phyloP scores from a whole-genome alignment of 2,888 invertebrate genomes.

The Acleris sparsana region DNA sequence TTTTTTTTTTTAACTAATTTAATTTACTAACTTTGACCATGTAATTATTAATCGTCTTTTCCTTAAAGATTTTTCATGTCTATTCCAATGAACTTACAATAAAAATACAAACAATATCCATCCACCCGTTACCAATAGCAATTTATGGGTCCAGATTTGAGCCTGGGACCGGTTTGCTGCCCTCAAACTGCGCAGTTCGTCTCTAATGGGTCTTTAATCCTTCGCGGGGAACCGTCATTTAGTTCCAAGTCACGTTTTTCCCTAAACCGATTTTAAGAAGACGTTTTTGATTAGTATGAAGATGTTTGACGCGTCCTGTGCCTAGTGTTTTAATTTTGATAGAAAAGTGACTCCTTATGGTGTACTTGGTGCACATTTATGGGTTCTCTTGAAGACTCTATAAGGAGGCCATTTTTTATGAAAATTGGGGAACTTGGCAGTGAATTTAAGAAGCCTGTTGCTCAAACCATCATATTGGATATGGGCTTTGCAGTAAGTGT shows the following conservation, averaged over 20 bases:
- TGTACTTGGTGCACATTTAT: not conserved
- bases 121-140: constrained; percentile 17
- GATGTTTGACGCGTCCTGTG: constrained; percentile 10
- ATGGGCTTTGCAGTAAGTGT: no score
- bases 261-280: constrained; percentile 29
- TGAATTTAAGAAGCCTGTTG: no score
- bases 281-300: constrained; percentile 27
- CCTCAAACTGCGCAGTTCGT: constrained; percentile 43
- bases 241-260: constrained; percentile 30
- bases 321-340: no score
- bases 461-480: no score
- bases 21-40: no score
- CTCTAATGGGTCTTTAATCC: constrained; percentile 28
- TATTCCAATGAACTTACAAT: not conserved
- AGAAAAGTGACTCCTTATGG: not conserved
- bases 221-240: constrained; percentile 26
- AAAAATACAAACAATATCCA: not conserved
- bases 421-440: no score
- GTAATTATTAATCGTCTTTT: no score
- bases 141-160: constrained; percentile 30
- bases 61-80: no score
- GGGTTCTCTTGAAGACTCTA: no score
- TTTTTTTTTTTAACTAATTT: no score
- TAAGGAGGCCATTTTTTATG: no score
- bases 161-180: constrained; percentile 53